A percentile compares a stretch with the other conserved stretches of the same genome.
Conservation (phyloP, 1,140 invertebrate species). For the Camponotus floridanus region DNA sequence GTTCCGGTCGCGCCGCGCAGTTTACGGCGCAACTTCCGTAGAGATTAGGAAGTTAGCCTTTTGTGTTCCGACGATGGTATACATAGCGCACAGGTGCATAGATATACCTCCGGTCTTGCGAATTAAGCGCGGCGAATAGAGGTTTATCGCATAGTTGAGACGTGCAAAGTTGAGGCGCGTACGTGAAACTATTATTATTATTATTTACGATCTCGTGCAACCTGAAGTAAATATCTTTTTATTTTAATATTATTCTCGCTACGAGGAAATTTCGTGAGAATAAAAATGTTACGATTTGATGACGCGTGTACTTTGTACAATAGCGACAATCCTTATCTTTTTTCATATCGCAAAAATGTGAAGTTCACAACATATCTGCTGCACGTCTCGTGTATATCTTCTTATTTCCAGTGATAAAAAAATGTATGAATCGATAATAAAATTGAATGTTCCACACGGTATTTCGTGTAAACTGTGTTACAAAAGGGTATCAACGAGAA, state of each 20-base stretch:
- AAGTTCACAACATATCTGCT: not conserved
- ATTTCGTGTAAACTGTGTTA: slow-evolving; percentile 46
- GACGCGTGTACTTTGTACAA: not conserved
- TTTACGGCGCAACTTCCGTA: slow-evolving; percentile 53
- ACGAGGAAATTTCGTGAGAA: not conserved
- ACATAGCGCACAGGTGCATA: slow-evolving; percentile 25
- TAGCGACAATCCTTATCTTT: not conserved
- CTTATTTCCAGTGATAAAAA: not conserved
- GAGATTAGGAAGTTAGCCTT: slow-evolving; percentile 58
- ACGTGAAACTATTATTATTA: slow-evolving; percentile 18
- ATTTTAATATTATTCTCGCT: not conserved
- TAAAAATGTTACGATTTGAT: not conserved
- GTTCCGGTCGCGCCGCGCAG: slow-evolving; percentile 43
- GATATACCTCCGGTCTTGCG: slow-evolving; percentile 18
- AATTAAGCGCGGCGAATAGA: slow-evolving; percentile 15
- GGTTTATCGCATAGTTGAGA: slow-evolving; percentile 23
- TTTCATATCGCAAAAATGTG: slow-evolving; percentile 3
- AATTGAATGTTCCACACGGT: slow-evolving; percentile 29
- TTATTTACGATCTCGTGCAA: not conserved
- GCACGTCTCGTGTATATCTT: not conserved
- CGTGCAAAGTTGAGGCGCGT: not conserved
- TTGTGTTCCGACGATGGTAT: slow-evolving; percentile 42
- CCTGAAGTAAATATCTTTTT: not conserved
- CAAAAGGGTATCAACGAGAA: slow-evolving; percentile 66
- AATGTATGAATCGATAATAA: slow-evolving; percentile 29